Evolutionary conservation across 2,113 vertebrate genomes (phyloP).

Genomic region (Nothoprocta pentlandii): DNA sequence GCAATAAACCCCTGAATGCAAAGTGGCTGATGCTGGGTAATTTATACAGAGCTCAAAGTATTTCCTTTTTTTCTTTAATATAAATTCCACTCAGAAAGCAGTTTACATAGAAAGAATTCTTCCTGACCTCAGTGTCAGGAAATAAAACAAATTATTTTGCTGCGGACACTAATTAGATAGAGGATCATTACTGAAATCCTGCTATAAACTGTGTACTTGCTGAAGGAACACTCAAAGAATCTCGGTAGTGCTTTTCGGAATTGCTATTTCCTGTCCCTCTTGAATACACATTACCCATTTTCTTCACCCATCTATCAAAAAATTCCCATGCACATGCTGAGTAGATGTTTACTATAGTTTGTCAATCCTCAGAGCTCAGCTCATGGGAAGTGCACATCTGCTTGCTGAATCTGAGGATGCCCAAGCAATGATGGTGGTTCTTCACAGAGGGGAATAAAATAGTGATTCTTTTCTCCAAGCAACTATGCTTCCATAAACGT

Average conservation of each 20-base stretch:
- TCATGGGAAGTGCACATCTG: neutral
- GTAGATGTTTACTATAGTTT: slow-evolving; percentile 4
- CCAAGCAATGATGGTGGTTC: neutral
- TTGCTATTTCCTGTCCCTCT: slow-evolving; percentile 38
- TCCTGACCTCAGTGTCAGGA: slow-evolving; percentile 21
- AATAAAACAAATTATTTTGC: slow-evolving; percentile 63
- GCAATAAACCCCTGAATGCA: neutral
- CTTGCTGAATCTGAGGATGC: neutral
- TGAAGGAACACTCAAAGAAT: slow-evolving; percentile 8
- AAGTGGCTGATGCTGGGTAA: neutral
- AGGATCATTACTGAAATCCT: slow-evolving; percentile 22
- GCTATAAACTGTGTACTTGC: neutral
- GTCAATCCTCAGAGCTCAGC: neutral
- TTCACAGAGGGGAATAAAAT: neutral
- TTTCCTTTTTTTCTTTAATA: neutral
- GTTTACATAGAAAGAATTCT: neutral
- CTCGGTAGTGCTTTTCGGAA: slow-evolving; percentile 17
- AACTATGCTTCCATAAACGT: neutral
- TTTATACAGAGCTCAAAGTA: neutral
- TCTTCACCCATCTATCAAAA: slow-evolving; percentile 1
- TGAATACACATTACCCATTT: neutral
- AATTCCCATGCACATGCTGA: neutral
- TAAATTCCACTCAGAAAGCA: neutral
- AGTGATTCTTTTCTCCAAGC: slow-evolving; percentile 22
- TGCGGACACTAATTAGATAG: slow-evolving; percentile 51